Evolutionary conservation across 2,113 vertebrate genomes (phyloP).

Genomic region (Campylorhamphus procurvoides): DNA sequence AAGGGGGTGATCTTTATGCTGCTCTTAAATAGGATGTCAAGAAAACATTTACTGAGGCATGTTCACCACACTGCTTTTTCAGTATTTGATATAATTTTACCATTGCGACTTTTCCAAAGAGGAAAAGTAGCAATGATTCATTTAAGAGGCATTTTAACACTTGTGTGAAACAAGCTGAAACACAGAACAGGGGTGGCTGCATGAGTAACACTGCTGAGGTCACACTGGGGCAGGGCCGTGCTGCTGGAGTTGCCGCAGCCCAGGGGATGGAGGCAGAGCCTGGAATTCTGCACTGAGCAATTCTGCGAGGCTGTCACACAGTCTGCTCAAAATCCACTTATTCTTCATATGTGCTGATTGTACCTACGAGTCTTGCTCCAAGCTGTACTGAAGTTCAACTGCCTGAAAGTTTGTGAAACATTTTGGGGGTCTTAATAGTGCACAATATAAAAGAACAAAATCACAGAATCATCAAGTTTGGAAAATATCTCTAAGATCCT

Average conservation of each 20-base stretch:
- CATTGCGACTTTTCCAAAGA: not conserved
- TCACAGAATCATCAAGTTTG: not conserved
- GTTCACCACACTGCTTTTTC: not conserved
- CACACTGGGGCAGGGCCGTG: not conserved
- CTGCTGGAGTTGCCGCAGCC: not conserved
- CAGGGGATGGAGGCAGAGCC: not conserved
- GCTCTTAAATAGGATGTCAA: not conserved
- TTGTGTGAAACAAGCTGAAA: not conserved
- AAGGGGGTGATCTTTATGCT: not conserved
- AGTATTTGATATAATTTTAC: not conserved
- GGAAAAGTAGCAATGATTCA: not conserved
- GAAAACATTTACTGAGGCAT: not conserved
- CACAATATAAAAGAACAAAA: not conserved
- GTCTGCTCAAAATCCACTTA: not conserved
- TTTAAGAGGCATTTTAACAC: not conserved
- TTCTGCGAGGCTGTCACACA: not conserved
- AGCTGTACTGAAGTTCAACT: not conserved
- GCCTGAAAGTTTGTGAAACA: not conserved
- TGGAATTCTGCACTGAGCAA: not conserved
- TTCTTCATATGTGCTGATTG: fast-evolving
- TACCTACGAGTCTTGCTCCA: not conserved
- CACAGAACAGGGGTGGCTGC: fast-evolving
- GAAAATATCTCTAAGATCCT: not conserved
- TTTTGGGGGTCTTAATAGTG: not conserved
- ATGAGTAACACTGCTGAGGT: fast-evolving